phyloP scores from a whole-genome alignment of 2,797 vertebrate genomes.

The Peromyscus melanophrys region DNA sequence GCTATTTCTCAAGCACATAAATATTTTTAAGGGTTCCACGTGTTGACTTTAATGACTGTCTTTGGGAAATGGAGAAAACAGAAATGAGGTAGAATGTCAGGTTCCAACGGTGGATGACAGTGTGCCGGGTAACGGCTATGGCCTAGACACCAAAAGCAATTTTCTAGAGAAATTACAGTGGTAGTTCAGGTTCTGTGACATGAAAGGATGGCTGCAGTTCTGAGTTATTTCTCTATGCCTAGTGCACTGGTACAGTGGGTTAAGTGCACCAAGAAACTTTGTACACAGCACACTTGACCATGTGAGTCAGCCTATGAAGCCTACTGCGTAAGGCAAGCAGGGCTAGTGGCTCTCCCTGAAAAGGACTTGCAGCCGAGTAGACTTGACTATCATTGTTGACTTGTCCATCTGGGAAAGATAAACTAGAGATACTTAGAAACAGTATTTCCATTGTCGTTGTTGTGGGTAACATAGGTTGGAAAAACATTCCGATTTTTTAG shows the following conservation, averaged over 20 bases:
- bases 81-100: slow-evolving; percentile 45
- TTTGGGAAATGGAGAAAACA: slow-evolving; percentile 4
- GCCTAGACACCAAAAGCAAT: background rate
- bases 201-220: background rate
- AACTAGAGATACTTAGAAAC: background rate
- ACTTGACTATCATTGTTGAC: background rate
- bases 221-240: background rate
- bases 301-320: background rate
- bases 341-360: background rate
- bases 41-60: background rate
- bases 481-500: slow-evolving; percentile 11
- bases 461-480: background rate
- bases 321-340: background rate
- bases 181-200: slow-evolving; percentile 30
- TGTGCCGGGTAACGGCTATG: slow-evolving; percentile 1
- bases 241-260: background rate
- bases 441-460: background rate
- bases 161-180: slow-evolving; percentile 52
- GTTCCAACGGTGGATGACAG: slow-evolving; percentile 10
- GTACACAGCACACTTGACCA: background rate
- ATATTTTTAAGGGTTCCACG: background rate
- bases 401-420: slow-evolving; percentile 6
- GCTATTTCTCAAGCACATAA: background rate
- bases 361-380: background rate
- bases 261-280: background rate